Conservation (phyloP, 2,113 vertebrate genomes). For the Lonchura striata region DNA sequence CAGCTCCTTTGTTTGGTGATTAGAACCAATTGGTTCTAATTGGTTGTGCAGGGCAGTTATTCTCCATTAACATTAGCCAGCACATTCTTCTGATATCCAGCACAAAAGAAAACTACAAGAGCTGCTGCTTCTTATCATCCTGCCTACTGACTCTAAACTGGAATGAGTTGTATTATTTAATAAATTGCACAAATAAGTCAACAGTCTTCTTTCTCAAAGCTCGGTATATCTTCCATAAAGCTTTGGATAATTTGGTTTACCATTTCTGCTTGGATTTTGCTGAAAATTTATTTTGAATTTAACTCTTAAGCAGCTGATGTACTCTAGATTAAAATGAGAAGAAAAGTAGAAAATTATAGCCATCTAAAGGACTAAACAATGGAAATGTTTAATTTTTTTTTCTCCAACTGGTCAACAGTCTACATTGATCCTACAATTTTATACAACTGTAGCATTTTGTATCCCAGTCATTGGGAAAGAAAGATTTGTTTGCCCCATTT, state of each 20-base stretch:
- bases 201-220: neutral
- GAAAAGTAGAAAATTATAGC: neutral
- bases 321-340: neutral
- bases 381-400: neutral
- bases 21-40: slow-evolving; percentile 19
- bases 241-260: neutral
- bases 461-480: neutral
- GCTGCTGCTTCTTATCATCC: neutral
- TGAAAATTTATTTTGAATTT: neutral
- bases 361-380: neutral
- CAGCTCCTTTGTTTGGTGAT: neutral
- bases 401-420: neutral
- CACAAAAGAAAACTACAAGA: neutral
- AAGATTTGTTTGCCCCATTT: neutral
- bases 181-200: neutral
- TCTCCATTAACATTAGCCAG: neutral
- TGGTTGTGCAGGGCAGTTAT: neutral
- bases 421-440: neutral
- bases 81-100: neutral
- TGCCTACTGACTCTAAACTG: neutral
- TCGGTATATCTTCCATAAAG: neutral
- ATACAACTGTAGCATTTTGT: neutral
- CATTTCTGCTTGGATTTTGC: neutral
- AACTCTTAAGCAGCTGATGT: neutral
- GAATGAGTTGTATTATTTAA: neutral